Conservation (phyloP, 2,797 vertebrate genomes). For the Dromococcyx pavoninus region DNA sequence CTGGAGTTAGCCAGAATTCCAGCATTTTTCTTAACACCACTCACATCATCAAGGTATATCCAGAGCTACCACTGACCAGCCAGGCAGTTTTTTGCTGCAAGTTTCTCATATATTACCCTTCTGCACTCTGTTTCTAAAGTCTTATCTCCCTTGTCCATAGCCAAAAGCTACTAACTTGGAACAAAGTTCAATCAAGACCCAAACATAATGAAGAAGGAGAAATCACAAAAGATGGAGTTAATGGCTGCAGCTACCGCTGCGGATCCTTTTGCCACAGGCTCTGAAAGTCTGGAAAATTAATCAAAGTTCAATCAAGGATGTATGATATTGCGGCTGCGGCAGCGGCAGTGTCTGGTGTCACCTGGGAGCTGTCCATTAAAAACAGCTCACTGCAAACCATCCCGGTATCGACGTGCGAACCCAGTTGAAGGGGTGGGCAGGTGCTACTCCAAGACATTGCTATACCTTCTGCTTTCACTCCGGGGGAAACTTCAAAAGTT, state of each 20-base stretch:
- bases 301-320: slow-evolving; percentile 63
- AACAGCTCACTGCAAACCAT: slow-evolving; percentile 38
- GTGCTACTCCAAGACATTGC: slow-evolving; percentile 55
- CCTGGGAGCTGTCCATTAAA: slow-evolving; percentile 68
- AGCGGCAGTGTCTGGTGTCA: slow-evolving; percentile 50
- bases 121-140: slow-evolving; percentile 13
- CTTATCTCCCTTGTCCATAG: slow-evolving; percentile 51
- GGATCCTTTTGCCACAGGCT: slow-evolving; percentile 63
- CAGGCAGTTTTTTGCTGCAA: not conserved
- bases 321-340: slow-evolving; percentile 64
- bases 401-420: slow-evolving; percentile 46
- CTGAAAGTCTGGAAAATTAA: slow-evolving; percentile 67
- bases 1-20: not conserved
- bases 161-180: slow-evolving; percentile 70
- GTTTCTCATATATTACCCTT: slow-evolving; percentile 35
- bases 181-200: slow-evolving; percentile 69
- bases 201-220: slow-evolving; percentile 71
- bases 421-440: not conserved
- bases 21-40: not conserved
- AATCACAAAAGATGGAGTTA: slow-evolving; percentile 69
- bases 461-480: slow-evolving; percentile 40
- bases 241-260: slow-evolving; percentile 57
- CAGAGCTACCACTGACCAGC: not conserved
- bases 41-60: not conserved
- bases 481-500: slow-evolving; percentile 64